Conservation (phyloP, 2,888 invertebrate genomes). For the Saturnia japonica region DNA sequence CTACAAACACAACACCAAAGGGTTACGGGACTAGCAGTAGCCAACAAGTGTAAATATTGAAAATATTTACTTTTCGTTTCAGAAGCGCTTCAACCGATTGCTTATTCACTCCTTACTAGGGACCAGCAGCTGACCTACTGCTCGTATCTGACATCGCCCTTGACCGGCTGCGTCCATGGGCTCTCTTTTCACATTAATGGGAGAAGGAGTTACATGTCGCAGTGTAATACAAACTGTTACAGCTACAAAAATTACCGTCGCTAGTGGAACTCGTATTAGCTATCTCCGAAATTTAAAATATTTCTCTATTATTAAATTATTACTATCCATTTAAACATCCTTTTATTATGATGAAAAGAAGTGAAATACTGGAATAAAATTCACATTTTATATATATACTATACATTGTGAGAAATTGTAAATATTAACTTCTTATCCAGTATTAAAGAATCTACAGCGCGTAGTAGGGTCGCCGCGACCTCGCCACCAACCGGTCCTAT, state of each 20-base stretch:
- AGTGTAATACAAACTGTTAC: background rate
- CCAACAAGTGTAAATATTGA: too few species aligned
- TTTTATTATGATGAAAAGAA: too few species aligned
- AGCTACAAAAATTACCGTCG: background rate
- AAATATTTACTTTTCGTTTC: too few species aligned
- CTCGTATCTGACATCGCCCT: too few species aligned
- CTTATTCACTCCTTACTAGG: too few species aligned
- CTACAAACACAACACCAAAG: background rate
- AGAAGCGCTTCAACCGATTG: background rate
- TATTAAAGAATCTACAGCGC: conserved; percentile 5
- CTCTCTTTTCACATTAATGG: background rate
- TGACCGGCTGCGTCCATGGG: background rate
- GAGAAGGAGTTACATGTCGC: background rate
- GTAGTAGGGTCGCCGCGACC: conserved; percentile 16
- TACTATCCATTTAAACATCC: too few species aligned
- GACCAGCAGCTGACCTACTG: too few species aligned
- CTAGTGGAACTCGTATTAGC: too few species aligned
- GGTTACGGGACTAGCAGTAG: background rate
- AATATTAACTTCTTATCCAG: conserved; percentile 14
- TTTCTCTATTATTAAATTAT: too few species aligned
- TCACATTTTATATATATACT: background rate
- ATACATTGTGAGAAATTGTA: background rate
- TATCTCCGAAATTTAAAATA: background rate
- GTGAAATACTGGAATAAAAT: too few species aligned
- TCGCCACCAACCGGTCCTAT: conserved; percentile 29